Evolutionary conservation across 1,140 invertebrate genomes (phyloP).

Genomic region (Whitmania pigra): DNA sequence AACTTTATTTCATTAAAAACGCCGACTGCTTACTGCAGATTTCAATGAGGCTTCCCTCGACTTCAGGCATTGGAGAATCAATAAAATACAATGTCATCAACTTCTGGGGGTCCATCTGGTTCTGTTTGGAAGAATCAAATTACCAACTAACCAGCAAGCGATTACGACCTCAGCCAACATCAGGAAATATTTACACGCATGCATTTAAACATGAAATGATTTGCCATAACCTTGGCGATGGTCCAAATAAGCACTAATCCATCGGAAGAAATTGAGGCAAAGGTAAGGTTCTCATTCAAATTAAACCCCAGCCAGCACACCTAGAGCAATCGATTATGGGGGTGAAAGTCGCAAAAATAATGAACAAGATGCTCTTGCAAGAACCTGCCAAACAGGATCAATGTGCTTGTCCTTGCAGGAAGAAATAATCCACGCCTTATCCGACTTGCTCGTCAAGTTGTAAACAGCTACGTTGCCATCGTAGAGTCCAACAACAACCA

Average conservation of each 20-base stretch:
- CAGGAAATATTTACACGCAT: background rate
- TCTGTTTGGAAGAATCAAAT: conserved; percentile 33
- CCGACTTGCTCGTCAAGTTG: conserved; percentile 51
- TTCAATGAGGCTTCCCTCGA: background rate
- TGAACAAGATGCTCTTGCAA: background rate
- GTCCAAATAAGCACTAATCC: conserved; percentile 74
- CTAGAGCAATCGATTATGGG: conserved; percentile 25
- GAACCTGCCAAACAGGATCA: conserved; percentile 44
- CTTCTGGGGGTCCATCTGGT: conserved; percentile 5
- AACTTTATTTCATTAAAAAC: too few species aligned
- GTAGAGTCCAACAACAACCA: conserved; percentile 72
- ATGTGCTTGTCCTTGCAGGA: conserved; percentile 44
- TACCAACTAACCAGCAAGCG: conserved; percentile 30
- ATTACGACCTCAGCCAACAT: background rate
- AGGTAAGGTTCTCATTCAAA: conserved; percentile 66
- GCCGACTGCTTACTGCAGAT: background rate
- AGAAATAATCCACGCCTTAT: conserved; percentile 32
- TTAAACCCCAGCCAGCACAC: conserved; percentile 45
- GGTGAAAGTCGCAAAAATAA: background rate
- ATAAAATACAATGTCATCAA: conserved; percentile 6
- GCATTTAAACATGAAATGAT: conserved; percentile 10
- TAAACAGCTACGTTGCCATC: conserved; percentile 82
- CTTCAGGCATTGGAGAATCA: conserved; percentile 1
- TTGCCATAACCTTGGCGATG: conserved; percentile 55
- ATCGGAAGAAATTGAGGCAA: conserved; percentile 73